phyloP scores from a whole-genome alignment of 2,888 invertebrate genomes.

The Acanthoscelides obtectus region DNA sequence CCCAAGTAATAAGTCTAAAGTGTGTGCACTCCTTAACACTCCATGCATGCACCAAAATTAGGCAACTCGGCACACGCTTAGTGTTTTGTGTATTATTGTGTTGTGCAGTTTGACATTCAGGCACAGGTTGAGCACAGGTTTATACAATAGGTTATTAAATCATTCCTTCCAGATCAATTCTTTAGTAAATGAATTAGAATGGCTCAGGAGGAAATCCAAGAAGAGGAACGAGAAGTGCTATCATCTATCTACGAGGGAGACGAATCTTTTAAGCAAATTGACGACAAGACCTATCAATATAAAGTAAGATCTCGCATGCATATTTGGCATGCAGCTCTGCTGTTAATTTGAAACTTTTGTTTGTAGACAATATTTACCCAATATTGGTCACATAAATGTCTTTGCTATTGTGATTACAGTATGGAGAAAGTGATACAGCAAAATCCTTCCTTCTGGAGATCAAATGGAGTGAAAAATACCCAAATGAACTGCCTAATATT shows the following conservation, averaged over 20 bases:
- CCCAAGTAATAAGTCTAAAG: no score
- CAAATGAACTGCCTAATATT: slow-evolving; percentile 72
- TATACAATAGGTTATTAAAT: not conserved
- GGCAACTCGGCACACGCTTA: no score
- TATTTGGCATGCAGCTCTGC: not conserved
- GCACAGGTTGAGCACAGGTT: no score
- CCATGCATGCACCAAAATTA: no score
- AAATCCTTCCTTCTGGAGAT: slow-evolving; percentile 87
- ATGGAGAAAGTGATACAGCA: slow-evolving; percentile 69
- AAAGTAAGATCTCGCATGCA: slow-evolving; percentile 58
- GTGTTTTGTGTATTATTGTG: no score
- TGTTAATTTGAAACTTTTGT: not conserved
- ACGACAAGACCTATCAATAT: slow-evolving; percentile 79
- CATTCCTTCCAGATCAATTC: not conserved
- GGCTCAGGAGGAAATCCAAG: slow-evolving; percentile 65
- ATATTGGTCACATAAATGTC: not conserved
- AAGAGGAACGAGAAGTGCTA: slow-evolving; percentile 87
- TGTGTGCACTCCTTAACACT: no score
- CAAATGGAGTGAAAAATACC: slow-evolving; percentile 82
- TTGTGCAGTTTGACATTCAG: no score
- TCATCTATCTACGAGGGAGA: slow-evolving; percentile 94
- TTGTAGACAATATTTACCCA: not conserved
- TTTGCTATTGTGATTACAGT: slow-evolving; percentile 51
- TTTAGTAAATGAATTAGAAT: slow-evolving; percentile 36
- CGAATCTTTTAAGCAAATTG: slow-evolving; percentile 74